Evolutionary conservation across 2,888 invertebrate species (phyloP), one percentile per base, ranked within the genome.

Genomic region (Scaptomyza reducta): DNA sequence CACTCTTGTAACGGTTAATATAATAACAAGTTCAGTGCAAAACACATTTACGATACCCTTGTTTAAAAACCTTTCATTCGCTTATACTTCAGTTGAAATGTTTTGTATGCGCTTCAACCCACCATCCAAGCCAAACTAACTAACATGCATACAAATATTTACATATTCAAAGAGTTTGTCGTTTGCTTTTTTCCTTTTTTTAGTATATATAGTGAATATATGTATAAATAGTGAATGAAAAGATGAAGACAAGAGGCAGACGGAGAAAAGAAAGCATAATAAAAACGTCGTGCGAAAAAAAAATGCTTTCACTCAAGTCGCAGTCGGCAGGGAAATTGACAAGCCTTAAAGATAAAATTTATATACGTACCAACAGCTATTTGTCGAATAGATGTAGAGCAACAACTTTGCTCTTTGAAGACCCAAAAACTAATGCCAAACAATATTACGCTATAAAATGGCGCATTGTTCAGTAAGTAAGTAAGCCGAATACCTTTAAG

Each of bases 291-390:
- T 4, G 22, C 22, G 35, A 29, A 57, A 56, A 58, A 53, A 50
- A 69, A 55, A 58, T 54, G 64, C 68, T 80, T 77, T 74, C 42
- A 35, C 53, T 46, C 29, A 38, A 54, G 51, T 59, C 59, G 41
- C 58, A 59, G 62, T 73, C 53, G 73, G 46, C 56, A 59, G 77
- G 56, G 74, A 82, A 86, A 86, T 82, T 86, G 86, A 88, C 86
- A 82, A 87, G 79, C 67, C 69, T 62, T 82, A 79, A 85, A 79
- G 76, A 58, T 27, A 27, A 66, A 51, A 41, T 44, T 41, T 29
- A 35, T 45, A 57, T 31, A 27, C 27, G 6, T 27, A 16, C n/a
- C 13, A 9, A 10, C 18, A 27, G 61, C 49, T 61, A 35, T 77
- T 75, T 74, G 46, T 44, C 25, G 41, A 33, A 22, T 46, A 27